Conservation (phyloP, 2,888 invertebrate genomes). For the Pristionchus entomophagus region DNA sequence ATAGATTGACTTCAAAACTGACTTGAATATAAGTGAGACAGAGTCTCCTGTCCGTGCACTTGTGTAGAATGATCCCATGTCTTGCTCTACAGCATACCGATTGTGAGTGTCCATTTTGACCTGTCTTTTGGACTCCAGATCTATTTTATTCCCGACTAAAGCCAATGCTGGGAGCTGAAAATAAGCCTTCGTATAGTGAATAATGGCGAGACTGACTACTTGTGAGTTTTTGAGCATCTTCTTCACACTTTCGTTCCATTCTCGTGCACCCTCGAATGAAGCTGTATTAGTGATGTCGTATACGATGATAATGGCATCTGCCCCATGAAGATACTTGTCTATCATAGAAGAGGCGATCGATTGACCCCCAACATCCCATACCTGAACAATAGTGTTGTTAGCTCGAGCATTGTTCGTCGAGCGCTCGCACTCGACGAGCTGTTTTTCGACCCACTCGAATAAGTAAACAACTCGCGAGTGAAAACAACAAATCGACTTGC, state of each 20-base stretch:
- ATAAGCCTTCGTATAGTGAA: neutral
- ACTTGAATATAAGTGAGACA: slow-evolving; percentile 76
- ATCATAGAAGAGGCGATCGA: slow-evolving; percentile 86
- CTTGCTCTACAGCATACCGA: slow-evolving; percentile 77
- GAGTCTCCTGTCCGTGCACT: slow-evolving; percentile 80
- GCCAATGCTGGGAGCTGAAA: slow-evolving; percentile 77
- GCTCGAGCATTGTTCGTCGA: too few species aligned
- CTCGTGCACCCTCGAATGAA: slow-evolving; percentile 85
- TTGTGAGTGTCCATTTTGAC: slow-evolving; percentile 79
- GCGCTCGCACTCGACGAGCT: too few species aligned
- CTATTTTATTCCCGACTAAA: slow-evolving; percentile 80
- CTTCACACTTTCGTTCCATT: slow-evolving; percentile 82
- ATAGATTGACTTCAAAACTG: slow-evolving; percentile 9
- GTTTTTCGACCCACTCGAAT: too few species aligned
- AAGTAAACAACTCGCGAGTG: too few species aligned
- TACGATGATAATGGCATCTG: slow-evolving; percentile 81
- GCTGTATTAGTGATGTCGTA: slow-evolving; percentile 88
- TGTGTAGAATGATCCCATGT: slow-evolving; percentile 78
- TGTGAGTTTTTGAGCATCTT: slow-evolving; percentile 75
- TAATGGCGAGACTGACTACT: slow-evolving; percentile 57
- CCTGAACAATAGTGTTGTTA: too few species aligned
- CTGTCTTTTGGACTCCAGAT: slow-evolving; percentile 79
- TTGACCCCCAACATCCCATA: slow-evolving; percentile 90
- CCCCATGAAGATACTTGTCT: slow-evolving; percentile 80
- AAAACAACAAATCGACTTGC: too few species aligned